Conservation (phyloP, 2,113 vertebrate genomes). For the Nycticorax nycticorax region DNA sequence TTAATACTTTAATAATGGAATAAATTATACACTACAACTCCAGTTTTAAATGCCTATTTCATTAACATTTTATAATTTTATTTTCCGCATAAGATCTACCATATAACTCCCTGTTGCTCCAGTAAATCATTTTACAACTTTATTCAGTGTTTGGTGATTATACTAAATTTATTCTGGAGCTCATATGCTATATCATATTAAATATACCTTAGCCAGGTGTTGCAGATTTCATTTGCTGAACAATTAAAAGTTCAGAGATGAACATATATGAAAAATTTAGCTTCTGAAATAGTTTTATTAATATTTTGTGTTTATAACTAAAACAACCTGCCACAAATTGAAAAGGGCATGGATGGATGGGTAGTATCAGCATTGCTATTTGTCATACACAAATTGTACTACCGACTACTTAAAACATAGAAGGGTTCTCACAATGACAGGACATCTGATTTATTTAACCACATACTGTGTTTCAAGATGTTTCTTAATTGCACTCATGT, state of each 20-base stretch:
- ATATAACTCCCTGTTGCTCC: background rate
- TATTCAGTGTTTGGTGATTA: background rate
- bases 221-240: constrained; percentile 1
- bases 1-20: constrained; percentile 47
- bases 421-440: background rate
- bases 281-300: background rate
- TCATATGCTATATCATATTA: background rate
- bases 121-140: constrained; percentile 40
- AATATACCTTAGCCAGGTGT: background rate
- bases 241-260: background rate
- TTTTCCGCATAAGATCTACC: constrained; percentile 19
- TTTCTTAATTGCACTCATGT: background rate
- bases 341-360: background rate
- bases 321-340: background rate
- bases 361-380: background rate
- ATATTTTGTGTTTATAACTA: background rate
- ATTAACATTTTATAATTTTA: constrained; percentile 64
- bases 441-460: background rate
- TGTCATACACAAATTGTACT: background rate
- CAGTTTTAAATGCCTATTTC: constrained; percentile 51
- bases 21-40: constrained; percentile 15
- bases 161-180: constrained; percentile 24
- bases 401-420: background rate
- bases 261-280: background rate
- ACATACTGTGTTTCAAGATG: background rate